These are phyloP conservation scores for Isoperla grammatica DNA, from an alignment of 2,888 invertebrate genomes.

Conservation along the genomic window DNA sequence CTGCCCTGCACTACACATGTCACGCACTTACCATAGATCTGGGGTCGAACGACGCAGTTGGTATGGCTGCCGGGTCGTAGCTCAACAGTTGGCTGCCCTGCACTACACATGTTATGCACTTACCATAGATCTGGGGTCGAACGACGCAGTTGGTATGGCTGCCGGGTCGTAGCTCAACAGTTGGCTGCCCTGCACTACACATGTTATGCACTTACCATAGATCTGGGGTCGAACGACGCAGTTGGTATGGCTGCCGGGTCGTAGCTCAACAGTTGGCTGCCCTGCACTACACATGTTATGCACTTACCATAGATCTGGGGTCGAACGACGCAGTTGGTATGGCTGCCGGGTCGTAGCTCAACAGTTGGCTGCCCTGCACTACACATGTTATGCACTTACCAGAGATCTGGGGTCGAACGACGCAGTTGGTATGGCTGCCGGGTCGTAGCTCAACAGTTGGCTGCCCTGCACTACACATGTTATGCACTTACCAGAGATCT, in stretches of 20 bases:
- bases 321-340: slow-evolving; percentile 6
- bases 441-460: slow-evolving; percentile 1
- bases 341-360: not conserved
- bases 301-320: slow-evolving; percentile 16
- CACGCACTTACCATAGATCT: slow-evolving; percentile 32
- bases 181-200: slow-evolving; percentile 11
- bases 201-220: slow-evolving; percentile 19
- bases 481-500: slow-evolving; percentile 17
- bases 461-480: no score
- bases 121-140: slow-evolving; percentile 12
- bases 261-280: not conserved
- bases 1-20: slow-evolving; percentile 34
- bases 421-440: not conserved
- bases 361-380: slow-evolving; percentile 5
- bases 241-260: slow-evolving; percentile 5
- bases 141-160: not conserved
- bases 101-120: no score
- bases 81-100: slow-evolving; percentile 5
- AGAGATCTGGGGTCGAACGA: slow-evolving; percentile 9
- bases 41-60: slow-evolving; percentile 8
- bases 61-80: not conserved
- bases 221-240: slow-evolving; percentile 5
- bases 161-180: slow-evolving; percentile 1
- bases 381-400: no score
- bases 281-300: no score